These are phyloP conservation scores for Pterocles gutturalis DNA, from an alignment of 2,113 vertebrate species.

Conservation along the genomic window DNA sequence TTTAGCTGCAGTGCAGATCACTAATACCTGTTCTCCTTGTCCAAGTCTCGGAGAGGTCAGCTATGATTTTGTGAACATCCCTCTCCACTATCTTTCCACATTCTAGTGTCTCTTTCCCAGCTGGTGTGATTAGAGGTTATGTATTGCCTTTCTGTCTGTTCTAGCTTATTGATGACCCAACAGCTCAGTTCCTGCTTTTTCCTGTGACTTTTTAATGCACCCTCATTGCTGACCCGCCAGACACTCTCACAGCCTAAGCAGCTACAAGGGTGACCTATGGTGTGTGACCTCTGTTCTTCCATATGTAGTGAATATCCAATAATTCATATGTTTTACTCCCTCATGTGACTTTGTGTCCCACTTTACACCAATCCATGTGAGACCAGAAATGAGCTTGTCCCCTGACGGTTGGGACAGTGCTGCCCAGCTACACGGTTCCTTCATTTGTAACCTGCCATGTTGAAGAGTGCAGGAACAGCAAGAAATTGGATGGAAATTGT, in stretches of 20 bases:
- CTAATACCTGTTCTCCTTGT: neutral
- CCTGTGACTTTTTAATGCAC: neutral
- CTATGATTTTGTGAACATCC: neutral
- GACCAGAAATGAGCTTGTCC: neutral
- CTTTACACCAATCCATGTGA: neutral
- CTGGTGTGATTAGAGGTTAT: neutral
- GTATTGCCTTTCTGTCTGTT: neutral
- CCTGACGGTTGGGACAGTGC: neutral
- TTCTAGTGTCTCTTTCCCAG: neutral
- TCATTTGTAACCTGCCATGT: neutral
- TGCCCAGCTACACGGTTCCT: neutral
- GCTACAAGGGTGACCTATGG: neutral
- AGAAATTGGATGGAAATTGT: rapidly evolving
- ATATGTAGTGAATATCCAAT: neutral
- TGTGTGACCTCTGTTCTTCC: neutral
- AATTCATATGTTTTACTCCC: neutral
- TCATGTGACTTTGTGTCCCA: neutral
- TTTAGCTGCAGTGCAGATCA: constrained; percentile 56
- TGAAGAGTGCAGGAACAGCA: neutral
- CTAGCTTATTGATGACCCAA: neutral
- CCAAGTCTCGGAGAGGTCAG: constrained; percentile 15
- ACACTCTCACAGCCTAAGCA: neutral
- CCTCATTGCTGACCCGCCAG: neutral
- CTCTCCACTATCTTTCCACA: neutral
- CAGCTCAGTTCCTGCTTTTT: neutral